A percentile compares a stretch with the other conserved stretches of the same genome.
Conservation (phyloP, 1,140 invertebrate genomes). For the Nasonia giraulti region DNA sequence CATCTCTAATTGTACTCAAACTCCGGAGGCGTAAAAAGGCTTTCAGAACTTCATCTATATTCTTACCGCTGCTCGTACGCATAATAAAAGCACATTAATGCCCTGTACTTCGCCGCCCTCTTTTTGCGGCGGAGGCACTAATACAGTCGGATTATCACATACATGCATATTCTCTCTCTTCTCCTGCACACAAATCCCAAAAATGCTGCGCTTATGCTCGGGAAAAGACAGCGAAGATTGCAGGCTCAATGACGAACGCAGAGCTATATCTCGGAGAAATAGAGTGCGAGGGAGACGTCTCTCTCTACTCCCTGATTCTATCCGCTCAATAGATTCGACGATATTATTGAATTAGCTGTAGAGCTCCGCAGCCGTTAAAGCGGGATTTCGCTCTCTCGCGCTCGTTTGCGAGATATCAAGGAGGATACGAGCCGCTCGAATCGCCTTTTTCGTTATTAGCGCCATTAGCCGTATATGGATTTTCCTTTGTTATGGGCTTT, state of each 20-base stretch:
- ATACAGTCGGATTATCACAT: too few species aligned
- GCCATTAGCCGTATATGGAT: conserved; percentile 21
- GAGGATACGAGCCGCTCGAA: neutral
- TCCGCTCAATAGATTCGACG: conserved; percentile 66
- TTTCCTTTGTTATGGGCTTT: conserved; percentile 35
- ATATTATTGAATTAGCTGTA: conserved; percentile 67
- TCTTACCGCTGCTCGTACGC: neutral
- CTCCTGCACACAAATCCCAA: neutral
- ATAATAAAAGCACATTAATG: conserved; percentile 40
- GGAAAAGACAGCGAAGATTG: too few species aligned
- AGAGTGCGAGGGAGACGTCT: neutral
- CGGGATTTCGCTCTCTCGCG: neutral
- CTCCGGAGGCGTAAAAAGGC: neutral
- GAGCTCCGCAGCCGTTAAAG: neutral
- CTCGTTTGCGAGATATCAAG: neutral
- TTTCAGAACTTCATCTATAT: conserved; percentile 25
- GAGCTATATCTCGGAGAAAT: neutral
- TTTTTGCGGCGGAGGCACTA: too few species aligned
- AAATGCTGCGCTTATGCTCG: neutral
- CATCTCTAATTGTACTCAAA: too few species aligned
- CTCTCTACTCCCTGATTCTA: conserved; percentile 36
- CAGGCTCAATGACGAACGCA: neutral
- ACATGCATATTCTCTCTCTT: too few species aligned
- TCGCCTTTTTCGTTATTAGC: conserved; percentile 21
- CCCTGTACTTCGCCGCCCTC: neutral